Conservation (phyloP, 2,888 invertebrate genomes). For the Asteroscopus sphinx region DNA sequence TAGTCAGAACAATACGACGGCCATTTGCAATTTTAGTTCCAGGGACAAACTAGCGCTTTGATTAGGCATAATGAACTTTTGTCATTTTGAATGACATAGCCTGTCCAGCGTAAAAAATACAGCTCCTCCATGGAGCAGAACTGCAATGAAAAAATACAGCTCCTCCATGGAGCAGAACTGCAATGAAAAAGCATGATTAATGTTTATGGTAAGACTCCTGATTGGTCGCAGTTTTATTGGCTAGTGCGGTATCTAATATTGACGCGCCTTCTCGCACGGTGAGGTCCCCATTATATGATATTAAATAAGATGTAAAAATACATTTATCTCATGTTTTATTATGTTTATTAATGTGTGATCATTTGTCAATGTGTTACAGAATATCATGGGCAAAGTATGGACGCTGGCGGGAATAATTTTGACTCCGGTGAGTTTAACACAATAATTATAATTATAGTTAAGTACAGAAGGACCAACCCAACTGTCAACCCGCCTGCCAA, state of each 20-base stretch:
- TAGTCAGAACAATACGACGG: no score
- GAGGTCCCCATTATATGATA: conserved; percentile 3
- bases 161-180: no score
- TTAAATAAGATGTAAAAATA: neutral
- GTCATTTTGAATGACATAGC: no score
- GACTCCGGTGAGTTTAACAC: conserved; percentile 91
- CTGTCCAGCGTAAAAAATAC: no score
- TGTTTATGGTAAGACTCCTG: neutral
- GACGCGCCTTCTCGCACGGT: neutral
- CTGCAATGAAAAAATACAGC: no score
- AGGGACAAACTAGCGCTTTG: no score
- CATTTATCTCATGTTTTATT: neutral
- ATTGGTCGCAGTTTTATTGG: neutral
- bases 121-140: no score
- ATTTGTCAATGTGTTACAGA: conserved; percentile 87
- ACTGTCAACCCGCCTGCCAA: no score
- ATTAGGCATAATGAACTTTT: no score
- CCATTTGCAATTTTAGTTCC: no score
- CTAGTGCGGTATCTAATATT: neutral
- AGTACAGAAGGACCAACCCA: conserved; percentile 19
- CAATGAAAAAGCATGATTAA: neutral
- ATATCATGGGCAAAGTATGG: conserved; percentile 95
- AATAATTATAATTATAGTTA: conserved; percentile 4
- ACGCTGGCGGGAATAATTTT: conserved; percentile 94
- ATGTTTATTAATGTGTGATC: conserved; percentile 27